Conservation (phyloP, 2,888 invertebrate genomes). For the Erebia ligea region DNA sequence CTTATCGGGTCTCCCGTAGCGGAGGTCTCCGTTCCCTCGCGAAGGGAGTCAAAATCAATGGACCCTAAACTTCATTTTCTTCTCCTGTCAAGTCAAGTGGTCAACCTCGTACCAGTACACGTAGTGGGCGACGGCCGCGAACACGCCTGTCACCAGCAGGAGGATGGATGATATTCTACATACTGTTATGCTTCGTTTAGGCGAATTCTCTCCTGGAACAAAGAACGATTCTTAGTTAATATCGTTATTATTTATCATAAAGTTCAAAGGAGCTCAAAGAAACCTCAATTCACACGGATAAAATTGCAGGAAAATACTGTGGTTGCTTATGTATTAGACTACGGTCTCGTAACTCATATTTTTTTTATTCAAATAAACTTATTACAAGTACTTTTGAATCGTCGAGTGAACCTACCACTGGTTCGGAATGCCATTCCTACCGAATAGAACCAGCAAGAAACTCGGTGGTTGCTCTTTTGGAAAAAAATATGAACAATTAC, state of each 20-base stretch:
- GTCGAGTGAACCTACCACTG: no score
- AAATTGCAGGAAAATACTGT: no score
- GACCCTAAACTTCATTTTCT: neutral
- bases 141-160: conserved; percentile 49
- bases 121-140: conserved; percentile 51
- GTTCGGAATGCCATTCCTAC: no score
- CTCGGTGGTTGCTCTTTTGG: no score
- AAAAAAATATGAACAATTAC: no score
- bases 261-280: no score
- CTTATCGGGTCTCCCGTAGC: neutral
- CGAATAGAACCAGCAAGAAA: no score
- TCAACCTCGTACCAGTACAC: conserved; percentile 47
- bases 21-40: neutral
- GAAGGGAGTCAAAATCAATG: conserved; percentile 5
- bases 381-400: no score
- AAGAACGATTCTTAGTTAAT: conserved; percentile 19
- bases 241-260: neutral
- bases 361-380: no score
- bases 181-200: conserved; percentile 49
- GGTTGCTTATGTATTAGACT: no score
- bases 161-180: conserved; percentile 55
- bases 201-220: conserved; percentile 65
- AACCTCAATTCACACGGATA: no score
- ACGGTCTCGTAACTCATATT: no score
- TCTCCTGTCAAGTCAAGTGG: conserved; percentile 46